phyloP scores from a whole-genome alignment of 2,797 vertebrate genomes.

The Notolabrus celidotus region DNA sequence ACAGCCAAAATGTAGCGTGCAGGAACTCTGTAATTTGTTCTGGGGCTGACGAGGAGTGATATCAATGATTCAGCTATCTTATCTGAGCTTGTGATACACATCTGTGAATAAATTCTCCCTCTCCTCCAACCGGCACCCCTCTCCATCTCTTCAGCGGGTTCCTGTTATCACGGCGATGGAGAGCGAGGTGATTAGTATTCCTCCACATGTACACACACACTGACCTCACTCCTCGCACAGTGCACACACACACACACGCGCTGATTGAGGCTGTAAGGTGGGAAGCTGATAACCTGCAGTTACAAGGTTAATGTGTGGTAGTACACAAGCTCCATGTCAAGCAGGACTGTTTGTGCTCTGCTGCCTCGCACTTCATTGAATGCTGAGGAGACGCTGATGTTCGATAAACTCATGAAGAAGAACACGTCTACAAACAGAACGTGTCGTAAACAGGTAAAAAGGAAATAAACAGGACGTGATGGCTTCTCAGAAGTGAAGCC shows the following conservation, averaged over 20 bases:
- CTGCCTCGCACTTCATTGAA: slow-evolving; percentile 50
- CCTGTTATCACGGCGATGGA: slow-evolving; percentile 78
- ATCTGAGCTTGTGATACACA: slow-evolving; percentile 67
- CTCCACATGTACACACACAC: slow-evolving; percentile 63
- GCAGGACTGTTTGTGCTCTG: slow-evolving; percentile 43
- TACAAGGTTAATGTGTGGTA: slow-evolving; percentile 70
- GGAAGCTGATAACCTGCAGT: slow-evolving; percentile 64
- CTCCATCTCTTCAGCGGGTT: slow-evolving; percentile 71
- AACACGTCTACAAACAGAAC: slow-evolving; percentile 30
- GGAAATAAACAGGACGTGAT: no score
- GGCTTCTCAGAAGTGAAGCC: no score
- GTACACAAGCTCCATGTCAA: slow-evolving; percentile 67
- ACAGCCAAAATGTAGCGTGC: slow-evolving; percentile 58
- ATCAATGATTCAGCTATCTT: slow-evolving; percentile 72
- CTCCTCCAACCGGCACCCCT: slow-evolving; percentile 43
- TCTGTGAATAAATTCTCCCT: slow-evolving; percentile 68
- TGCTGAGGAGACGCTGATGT: slow-evolving; percentile 22
- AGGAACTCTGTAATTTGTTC: slow-evolving; percentile 75
- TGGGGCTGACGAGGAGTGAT: slow-evolving; percentile 55
- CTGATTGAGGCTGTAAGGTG: slow-evolving; percentile 43
- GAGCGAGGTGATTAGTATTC: slow-evolving; percentile 83
- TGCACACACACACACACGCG: slow-evolving; percentile 21
- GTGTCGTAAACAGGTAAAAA: not conserved
- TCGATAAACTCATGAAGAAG: slow-evolving; percentile 39
- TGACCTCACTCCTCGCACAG: slow-evolving; percentile 68